A percentile compares a stretch with the other conserved stretches of the same genome.
Conservation (phyloP, 2,888 invertebrate genomes). For the Catocala nupta region DNA sequence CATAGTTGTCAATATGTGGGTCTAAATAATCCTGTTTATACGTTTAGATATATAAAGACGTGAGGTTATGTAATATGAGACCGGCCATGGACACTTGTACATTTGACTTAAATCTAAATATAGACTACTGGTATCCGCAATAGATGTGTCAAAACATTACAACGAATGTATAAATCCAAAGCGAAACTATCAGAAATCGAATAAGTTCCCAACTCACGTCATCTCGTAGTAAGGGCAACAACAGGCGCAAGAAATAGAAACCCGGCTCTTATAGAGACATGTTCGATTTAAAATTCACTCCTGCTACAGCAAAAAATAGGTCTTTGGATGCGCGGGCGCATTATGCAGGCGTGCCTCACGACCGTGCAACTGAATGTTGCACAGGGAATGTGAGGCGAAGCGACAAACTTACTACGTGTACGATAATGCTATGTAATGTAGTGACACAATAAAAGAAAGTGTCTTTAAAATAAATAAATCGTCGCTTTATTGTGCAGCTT, state of each 20-base stretch:
- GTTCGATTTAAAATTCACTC: slow-evolving; percentile 82
- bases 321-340: slow-evolving; percentile 70
- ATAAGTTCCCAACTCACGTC: no score
- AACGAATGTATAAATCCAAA: no score
- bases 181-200: no score
- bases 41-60: no score
- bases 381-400: slow-evolving; percentile 52
- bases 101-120: no score
- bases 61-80: no score
- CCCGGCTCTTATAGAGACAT: slow-evolving; percentile 75
- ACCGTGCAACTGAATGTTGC: slow-evolving; percentile 60
- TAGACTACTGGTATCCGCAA: no score
- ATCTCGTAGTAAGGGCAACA: slow-evolving; percentile 59
- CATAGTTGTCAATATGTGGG: no score
- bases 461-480: slow-evolving; percentile 16
- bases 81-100: no score
- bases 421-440: slow-evolving; percentile 32
- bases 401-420: slow-evolving; percentile 43
- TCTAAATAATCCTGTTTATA: no score
- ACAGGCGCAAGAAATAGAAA: slow-evolving; percentile 72
- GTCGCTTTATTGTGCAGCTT: no score
- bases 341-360: slow-evolving; percentile 86
- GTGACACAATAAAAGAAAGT: slow-evolving; percentile 11
- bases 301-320: slow-evolving; percentile 83
- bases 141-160: no score